Base-by-base conservation (phyloP, 1,140 invertebrate species). In the Drosophila nikananu region DNA sequence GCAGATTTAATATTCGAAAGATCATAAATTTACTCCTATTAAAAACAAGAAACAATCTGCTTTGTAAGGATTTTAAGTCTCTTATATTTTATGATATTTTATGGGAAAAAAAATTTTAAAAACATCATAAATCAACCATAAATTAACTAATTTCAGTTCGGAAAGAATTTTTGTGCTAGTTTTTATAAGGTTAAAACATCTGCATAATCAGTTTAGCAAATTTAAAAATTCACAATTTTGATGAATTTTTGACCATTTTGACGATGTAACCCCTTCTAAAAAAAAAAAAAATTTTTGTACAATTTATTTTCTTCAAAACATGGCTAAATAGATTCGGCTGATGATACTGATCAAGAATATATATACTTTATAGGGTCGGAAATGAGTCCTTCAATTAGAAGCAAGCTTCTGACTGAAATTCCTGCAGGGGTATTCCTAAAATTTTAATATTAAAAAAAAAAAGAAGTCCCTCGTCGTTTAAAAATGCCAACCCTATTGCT, bases 391-490 rank as follows among this genome's bases (percentile, higher is more conserved):
- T 42, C 39, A 42, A 7, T n/a, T 2, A 7, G 8, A n/a, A n/a
- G 2, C 3, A n/a, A 42, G 39, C 17, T 42, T 42, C n/a, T 1
- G n/a, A 19, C 9, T 42, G 0, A 42, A 42, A n/a, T n/a, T 7
- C 8, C 41, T n/a, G 0, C 17, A n/a, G n/a, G n/a, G n/a, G 0
- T 42, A 19, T 8, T 5, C 3, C 7, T 42, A n/a, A 44, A 21
- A 44, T 44, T 46, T 10, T 12, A 12, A 21, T 21, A 2, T 1
- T 13, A 46, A 21, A 0, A 21, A 21, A 44, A 44, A 2, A 44
- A 0, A 0, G 5, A 23, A 8, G 5, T 23, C 2, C 23, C 15
- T 1, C 15, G 3, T n/a, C 10, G 0, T 2, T 46, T 8, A 5
- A 42, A 42, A n/a, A n/a, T 42, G n/a, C 13, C 21, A 15, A 0